Evolutionary conservation across 1,140 invertebrate species (phyloP).

Genomic region (Drosophila pachea): DNA sequence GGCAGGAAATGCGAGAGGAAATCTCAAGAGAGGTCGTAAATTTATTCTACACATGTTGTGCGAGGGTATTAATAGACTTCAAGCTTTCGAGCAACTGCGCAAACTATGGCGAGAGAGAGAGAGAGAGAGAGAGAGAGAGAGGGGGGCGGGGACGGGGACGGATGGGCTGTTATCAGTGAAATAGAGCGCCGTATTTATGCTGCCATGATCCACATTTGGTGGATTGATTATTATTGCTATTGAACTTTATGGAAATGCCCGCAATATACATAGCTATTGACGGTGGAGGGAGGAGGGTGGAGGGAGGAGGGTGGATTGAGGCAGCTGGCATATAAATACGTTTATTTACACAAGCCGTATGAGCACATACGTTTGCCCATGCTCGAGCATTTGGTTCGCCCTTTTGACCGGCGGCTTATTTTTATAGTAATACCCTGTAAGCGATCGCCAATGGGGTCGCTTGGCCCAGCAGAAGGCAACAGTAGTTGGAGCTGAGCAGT

Average conservation of each 20-base stretch:
- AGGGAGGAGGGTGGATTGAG: background rate
- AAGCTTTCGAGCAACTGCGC: background rate
- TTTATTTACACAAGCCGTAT: background rate
- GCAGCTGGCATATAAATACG: constrained; percentile 17
- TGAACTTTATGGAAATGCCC: constrained; percentile 25
- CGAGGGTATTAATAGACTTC: background rate
- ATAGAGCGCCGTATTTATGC: background rate
- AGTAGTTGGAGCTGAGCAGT: too few species aligned
- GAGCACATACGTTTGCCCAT: background rate
- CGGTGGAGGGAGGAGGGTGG: background rate
- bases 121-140: constrained; percentile 2
- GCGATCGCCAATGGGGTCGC: too few species aligned
- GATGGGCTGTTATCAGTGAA: background rate
- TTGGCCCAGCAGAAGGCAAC: too few species aligned
- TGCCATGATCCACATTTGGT: constrained; percentile 17
- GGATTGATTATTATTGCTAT: constrained; percentile 34
- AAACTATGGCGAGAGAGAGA: background rate
- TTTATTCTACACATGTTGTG: background rate
- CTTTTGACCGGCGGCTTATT: constrained; percentile 18
- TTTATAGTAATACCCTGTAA: constrained; percentile 20
- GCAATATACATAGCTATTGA: background rate
- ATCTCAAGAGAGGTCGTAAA: background rate
- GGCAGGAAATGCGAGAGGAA: background rate
- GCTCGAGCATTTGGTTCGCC: constrained; percentile 5
- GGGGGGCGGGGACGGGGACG: background rate